Conservation (phyloP, 2,888 invertebrate species). For the Cataglyphis livida region DNA sequence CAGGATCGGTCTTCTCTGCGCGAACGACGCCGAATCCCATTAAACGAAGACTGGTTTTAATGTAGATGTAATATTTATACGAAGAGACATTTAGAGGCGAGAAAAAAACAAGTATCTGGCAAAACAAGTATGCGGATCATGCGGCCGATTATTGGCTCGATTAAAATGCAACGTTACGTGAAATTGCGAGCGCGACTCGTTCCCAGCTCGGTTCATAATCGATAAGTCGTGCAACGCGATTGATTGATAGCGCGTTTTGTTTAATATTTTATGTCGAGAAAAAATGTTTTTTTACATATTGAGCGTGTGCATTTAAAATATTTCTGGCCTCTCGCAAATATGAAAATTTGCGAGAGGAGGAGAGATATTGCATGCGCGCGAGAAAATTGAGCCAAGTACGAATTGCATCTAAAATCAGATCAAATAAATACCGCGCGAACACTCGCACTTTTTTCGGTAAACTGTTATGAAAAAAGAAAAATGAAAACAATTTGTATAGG, state of each 20-base stretch:
- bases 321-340: background rate
- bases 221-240: background rate
- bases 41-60: constrained; percentile 68
- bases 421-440: constrained; percentile 9
- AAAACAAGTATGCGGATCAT: constrained; percentile 24
- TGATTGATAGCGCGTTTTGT: background rate
- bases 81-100: constrained; percentile 3
- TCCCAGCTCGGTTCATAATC: background rate
- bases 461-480: constrained; percentile 10
- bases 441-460: constrained; percentile 21
- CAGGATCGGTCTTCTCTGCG: constrained; percentile 24
- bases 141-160: constrained; percentile 38
- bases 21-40: constrained; percentile 49
- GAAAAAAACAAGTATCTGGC: constrained; percentile 27
- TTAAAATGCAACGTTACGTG: constrained; percentile 9
- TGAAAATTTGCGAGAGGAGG: background rate
- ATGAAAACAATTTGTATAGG: constrained; percentile 17
- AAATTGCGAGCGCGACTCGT: constrained; percentile 20
- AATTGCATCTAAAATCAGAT: constrained; percentile 8
- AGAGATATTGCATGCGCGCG: background rate
- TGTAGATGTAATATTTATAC: constrained; percentile 47
- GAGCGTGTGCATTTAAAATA: background rate
- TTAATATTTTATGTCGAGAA: background rate
- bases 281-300: background rate
- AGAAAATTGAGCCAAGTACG: background rate